A percentile compares a stretch with the other conserved stretches of the same genome.
Conservation (phyloP, 1,140 invertebrate species). For the Gonioctena quinquepunctata region DNA sequence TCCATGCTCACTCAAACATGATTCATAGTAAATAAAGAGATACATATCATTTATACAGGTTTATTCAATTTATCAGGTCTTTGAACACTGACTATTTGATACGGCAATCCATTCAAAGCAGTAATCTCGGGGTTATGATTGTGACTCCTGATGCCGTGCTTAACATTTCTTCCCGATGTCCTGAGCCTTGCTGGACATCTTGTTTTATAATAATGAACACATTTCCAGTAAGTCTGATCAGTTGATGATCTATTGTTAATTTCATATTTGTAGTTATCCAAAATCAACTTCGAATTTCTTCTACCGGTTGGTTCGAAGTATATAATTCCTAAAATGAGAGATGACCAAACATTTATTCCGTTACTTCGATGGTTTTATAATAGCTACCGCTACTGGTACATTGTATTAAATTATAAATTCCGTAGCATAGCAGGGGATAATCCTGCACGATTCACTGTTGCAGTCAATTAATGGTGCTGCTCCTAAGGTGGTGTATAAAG, state of each 20-base stretch:
- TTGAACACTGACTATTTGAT: background rate
- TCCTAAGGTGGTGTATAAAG: too few species aligned
- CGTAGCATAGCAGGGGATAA: too few species aligned
- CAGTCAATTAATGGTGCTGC: too few species aligned
- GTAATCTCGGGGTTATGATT: conserved; percentile 23
- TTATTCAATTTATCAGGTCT: too few species aligned
- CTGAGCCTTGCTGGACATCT: conserved; percentile 35
- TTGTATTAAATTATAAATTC: background rate
- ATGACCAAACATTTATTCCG: background rate
- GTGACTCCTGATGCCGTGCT: conserved; percentile 20
- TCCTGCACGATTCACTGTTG: too few species aligned
- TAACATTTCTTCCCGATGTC: conserved; percentile 19
- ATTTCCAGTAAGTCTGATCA: conserved; percentile 30
- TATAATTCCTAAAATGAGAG: conserved; percentile 29
- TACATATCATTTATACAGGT: too few species aligned
- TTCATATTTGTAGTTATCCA: conserved; percentile 27
- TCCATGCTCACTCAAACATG: too few species aligned
- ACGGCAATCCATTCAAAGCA: background rate
- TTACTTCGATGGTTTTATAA: too few species aligned
- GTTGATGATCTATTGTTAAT: conserved; percentile 5
- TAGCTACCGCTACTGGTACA: background rate
- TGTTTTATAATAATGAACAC: conserved; percentile 27
- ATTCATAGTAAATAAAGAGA: too few species aligned
- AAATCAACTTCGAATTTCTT: conserved; percentile 31
- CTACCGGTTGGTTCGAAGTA: conserved; percentile 27